These are phyloP conservation scores for Fragum sueziense DNA, from an alignment of 2,888 invertebrate genomes.

Conservation along the genomic window DNA sequence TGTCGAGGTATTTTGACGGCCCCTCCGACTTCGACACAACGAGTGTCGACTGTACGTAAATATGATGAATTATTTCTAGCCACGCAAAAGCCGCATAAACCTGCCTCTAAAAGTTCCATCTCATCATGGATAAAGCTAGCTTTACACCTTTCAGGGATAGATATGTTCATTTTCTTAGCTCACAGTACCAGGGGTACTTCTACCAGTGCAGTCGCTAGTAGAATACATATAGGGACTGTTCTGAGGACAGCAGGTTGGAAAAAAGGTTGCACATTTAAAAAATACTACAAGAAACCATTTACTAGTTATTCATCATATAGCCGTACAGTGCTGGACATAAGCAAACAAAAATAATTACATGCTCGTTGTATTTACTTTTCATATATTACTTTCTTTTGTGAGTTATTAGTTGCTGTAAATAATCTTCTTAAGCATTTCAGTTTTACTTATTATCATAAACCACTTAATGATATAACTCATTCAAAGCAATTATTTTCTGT, in stretches of 20 bases:
- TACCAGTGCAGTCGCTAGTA: not conserved
- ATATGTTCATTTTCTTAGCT: constrained; percentile 11
- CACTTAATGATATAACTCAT: not conserved
- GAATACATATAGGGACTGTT: not conserved
- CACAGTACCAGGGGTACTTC: constrained; percentile 11
- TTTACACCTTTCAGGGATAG: constrained; percentile 12
- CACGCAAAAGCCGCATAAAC: constrained; percentile 2
- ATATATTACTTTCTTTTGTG: not conserved
- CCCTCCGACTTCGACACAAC: too few species aligned
- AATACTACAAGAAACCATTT: constrained; percentile 9
- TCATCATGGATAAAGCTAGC: constrained; percentile 20
- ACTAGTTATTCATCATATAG: not conserved
- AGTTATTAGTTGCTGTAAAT: not conserved
- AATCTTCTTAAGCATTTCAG: not conserved
- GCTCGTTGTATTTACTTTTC: not conserved
- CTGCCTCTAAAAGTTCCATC: constrained; percentile 1
- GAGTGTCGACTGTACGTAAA: too few species aligned
- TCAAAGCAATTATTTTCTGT: too few species aligned
- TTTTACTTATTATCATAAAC: not conserved
- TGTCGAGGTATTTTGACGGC: too few species aligned
- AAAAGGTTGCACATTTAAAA: constrained; percentile 2
- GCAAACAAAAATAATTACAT: not conserved
- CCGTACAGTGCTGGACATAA: not conserved
- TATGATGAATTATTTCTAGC: not conserved
- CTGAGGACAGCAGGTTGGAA: not conserved